phyloP scores from a whole-genome alignment of 2,888 invertebrate genomes.

The Caenorhabditis wallacei region DNA sequence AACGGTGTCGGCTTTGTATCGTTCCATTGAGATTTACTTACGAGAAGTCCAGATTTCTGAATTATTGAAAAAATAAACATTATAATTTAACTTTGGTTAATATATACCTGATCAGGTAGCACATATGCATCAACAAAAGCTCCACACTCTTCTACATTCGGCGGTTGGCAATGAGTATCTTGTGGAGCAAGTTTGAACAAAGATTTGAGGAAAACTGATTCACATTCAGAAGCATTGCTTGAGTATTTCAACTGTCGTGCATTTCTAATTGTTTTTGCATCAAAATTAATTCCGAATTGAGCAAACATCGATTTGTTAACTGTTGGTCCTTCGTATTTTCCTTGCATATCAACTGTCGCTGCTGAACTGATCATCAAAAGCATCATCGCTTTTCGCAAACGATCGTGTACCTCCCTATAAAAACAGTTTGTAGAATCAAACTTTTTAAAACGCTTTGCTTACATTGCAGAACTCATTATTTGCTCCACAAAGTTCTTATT shows the following conservation, averaged over 20 bases:
- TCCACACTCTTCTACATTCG: constrained; percentile 58
- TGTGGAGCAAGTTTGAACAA: constrained; percentile 59
- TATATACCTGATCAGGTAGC: constrained; percentile 48
- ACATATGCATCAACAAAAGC: constrained; percentile 63
- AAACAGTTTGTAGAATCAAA: neutral
- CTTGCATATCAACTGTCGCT: constrained; percentile 34
- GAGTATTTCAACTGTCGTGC: constrained; percentile 52
- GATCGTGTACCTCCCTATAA: constrained; percentile 53
- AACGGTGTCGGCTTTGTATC: constrained; percentile 43
- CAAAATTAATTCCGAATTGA: constrained; percentile 47
- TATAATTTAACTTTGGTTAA: neutral
- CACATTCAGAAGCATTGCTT: constrained; percentile 20
- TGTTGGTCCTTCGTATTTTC: constrained; percentile 49
- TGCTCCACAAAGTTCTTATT: constrained; percentile 56
- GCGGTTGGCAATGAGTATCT: constrained; percentile 49
- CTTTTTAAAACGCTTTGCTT: neutral
- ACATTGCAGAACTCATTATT: constrained; percentile 23
- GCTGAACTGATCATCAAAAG: constrained; percentile 51
- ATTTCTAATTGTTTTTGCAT: constrained; percentile 35
- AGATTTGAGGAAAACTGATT: constrained; percentile 31
- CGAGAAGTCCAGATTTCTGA: constrained; percentile 38
- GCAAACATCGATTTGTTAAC: constrained; percentile 42
- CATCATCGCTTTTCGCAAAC: constrained; percentile 46
- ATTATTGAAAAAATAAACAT: constrained; percentile 15
- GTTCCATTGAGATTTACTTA: constrained; percentile 43